A percentile compares a stretch with the other conserved stretches of the same genome.
These are phyloP conservation scores for Taurulus bubalis DNA, from an alignment of 2,113 vertebrate species.

Conservation along the genomic window DNA sequence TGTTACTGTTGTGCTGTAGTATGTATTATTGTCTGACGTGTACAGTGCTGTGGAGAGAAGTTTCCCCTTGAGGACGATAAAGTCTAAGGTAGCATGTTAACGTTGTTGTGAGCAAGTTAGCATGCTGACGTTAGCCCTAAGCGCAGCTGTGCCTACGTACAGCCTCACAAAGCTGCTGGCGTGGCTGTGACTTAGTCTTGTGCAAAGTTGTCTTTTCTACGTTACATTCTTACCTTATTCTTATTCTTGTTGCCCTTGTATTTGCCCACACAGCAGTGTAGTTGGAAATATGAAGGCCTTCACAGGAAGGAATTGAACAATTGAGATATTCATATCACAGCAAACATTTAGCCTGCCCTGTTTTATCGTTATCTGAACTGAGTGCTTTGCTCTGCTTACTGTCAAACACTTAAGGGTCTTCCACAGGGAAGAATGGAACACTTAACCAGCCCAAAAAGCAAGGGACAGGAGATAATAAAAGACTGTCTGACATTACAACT, in stretches of 20 bases:
- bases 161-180: not conserved
- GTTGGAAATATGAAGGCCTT: not conserved
- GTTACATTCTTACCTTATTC: not conserved
- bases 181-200: not conserved
- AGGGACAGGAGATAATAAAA: not conserved
- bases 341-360: not conserved
- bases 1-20: not conserved
- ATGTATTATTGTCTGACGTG: no score
- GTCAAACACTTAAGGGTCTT: conserved; percentile 28
- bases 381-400: conserved; percentile 3
- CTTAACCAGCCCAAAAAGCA: not conserved
- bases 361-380: conserved; percentile 4
- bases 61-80: not conserved
- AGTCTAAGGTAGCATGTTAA: not conserved
- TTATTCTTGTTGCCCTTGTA: not conserved
- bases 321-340: conserved; percentile 1
- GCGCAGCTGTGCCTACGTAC: not conserved
- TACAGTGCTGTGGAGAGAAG: no score
- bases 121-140: not conserved
- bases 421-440: not conserved
- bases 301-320: not conserved
- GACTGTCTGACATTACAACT: not conserved
- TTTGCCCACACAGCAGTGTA: not conserved
- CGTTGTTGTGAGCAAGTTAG: not conserved
- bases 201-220: not conserved